These are phyloP conservation scores for Sclerodermus sp. DNA, from an alignment of 2,888 invertebrate species.

Conservation along the genomic window DNA sequence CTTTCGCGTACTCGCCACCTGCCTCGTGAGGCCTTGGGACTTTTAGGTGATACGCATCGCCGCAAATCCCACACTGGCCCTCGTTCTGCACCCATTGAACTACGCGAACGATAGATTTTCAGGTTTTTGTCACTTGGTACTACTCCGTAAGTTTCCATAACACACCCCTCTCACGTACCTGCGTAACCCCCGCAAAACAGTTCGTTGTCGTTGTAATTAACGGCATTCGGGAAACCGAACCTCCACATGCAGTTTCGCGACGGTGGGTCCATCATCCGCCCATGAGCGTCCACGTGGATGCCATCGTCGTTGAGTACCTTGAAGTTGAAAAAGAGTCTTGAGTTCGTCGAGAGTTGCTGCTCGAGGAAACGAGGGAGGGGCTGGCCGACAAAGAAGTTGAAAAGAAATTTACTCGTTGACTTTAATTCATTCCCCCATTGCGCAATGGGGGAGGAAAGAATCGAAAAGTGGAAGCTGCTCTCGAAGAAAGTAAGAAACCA, in stretches of 20 bases:
- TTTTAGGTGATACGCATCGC: constrained; percentile 76
- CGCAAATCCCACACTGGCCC: constrained; percentile 88
- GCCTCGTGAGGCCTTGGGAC: constrained; percentile 86
- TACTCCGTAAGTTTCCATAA: background rate
- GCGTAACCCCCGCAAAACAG: constrained; percentile 90
- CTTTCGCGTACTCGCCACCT: constrained; percentile 83
- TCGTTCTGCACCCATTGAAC: constrained; percentile 86
- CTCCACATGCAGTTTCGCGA: constrained; percentile 94
- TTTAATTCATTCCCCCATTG: no score
- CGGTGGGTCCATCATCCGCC: constrained; percentile 89
- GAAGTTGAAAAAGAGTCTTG: background rate
- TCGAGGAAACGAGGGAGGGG: no score
- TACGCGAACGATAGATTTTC: constrained; percentile 39
- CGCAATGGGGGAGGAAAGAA: no score
- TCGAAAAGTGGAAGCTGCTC: no score
- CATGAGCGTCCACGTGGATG: constrained; percentile 69
- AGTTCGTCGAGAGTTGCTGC: no score
- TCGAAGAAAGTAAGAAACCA: no score
- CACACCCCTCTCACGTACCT: no score
- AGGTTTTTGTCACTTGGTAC: background rate
- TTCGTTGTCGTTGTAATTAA: constrained; percentile 93
- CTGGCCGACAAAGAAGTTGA: no score
- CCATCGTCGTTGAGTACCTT: constrained; percentile 18
- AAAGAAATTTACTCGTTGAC: no score
- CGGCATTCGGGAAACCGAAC: constrained; percentile 90